A percentile compares a stretch with the other conserved stretches of the same genome.
phyloP scores from a whole-genome alignment of 2,888 invertebrate species.

The Tetragonula carbonaria region DNA sequence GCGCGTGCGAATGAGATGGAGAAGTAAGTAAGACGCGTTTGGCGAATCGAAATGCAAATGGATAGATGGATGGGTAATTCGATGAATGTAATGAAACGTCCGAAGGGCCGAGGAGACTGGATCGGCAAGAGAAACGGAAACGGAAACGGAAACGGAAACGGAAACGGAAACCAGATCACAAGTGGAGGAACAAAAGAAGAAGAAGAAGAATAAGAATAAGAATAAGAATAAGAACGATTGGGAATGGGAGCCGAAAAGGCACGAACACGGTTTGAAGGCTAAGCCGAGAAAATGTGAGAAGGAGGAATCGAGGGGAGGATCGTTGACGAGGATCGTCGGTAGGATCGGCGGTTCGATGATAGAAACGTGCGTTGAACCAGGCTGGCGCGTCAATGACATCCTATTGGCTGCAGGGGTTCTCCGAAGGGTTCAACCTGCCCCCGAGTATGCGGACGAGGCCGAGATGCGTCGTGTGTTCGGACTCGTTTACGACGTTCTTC shows the following conservation, averaged over 20 bases:
- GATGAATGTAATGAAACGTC: not conserved
- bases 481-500: constrained; percentile 90
- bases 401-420: constrained; percentile 77
- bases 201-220: not conserved
- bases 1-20: constrained; percentile 1
- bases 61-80: not conserved
- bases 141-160: not conserved
- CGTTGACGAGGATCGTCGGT: constrained; percentile 52
- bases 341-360: constrained; percentile 74
- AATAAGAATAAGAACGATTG: constrained; percentile 50
- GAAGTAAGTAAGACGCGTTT: constrained; percentile 26
- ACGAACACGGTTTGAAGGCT: constrained; percentile 13
- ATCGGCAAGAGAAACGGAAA: not conserved
- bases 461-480: constrained; percentile 91
- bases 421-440: constrained; percentile 43
- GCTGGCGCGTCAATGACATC: constrained; percentile 79
- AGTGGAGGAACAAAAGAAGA: not conserved
- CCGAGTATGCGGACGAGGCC: constrained; percentile 86
- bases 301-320: constrained; percentile 52
- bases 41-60: not conserved
- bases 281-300: constrained; percentile 54
- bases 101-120: constrained; percentile 21
- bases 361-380: constrained; percentile 73
- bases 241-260: constrained; percentile 72
- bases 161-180: not conserved